Evolutionary conservation across 2,113 vertebrate genomes (phyloP).

Genomic region (Macaca mulatta): DNA sequence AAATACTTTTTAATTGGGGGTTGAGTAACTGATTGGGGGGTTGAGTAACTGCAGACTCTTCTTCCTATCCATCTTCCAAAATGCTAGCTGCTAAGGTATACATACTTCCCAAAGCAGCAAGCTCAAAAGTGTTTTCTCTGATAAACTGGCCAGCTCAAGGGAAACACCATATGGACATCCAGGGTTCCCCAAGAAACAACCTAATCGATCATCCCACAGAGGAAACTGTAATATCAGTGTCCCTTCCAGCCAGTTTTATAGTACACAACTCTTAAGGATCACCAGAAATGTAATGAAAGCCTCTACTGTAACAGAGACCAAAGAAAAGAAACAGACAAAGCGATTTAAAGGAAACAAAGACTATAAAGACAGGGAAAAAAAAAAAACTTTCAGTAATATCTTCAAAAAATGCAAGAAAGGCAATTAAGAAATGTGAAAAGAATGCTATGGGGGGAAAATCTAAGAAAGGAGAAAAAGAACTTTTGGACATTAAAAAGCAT

Average conservation of each 20-base stretch:
- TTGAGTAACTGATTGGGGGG: not conserved
- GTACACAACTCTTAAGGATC: not conserved
- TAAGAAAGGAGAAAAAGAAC: not conserved
- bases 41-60: not conserved
- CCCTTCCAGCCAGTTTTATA: not conserved
- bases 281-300: not conserved
- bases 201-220: not conserved
- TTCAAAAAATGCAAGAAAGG: not conserved
- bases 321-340: not conserved
- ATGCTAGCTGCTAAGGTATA: not conserved
- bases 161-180: not conserved
- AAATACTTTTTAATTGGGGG: not conserved
- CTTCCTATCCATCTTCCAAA: not conserved
- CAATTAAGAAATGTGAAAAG: constrained; percentile 14
- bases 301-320: not conserved
- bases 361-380: not conserved
- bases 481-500: not conserved
- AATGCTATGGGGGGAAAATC: not conserved
- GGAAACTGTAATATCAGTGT: not conserved
- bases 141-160: not conserved
- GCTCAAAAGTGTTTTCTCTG: not conserved
- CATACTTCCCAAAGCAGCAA: not conserved
- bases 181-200: not conserved
- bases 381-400: not conserved
- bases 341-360: not conserved